Evolutionary conservation across 2,888 invertebrate species (phyloP).

Genomic region (Isotomurus palustris): DNA sequence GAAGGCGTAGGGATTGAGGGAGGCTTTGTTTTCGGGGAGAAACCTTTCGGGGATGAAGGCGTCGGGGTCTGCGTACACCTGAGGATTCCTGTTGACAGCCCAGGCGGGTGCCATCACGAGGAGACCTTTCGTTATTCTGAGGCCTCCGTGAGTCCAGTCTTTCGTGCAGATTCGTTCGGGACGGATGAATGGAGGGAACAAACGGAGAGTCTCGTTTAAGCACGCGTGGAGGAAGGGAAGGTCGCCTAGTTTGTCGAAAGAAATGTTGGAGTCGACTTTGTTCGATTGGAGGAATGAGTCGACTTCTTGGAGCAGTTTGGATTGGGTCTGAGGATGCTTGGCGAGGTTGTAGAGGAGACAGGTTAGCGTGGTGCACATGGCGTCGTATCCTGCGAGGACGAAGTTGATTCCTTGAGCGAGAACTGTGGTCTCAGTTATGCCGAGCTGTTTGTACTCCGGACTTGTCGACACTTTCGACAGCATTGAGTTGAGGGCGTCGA

Average conservation of each 20-base stretch:
- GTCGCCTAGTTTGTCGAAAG: conserved; percentile 21
- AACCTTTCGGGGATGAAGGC: conserved; percentile 24
- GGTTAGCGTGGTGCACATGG: conserved; percentile 28
- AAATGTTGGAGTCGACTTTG: conserved; percentile 23
- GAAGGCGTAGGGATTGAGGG: conserved; percentile 23
- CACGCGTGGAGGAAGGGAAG: conserved; percentile 24
- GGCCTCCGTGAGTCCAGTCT: conserved; percentile 28
- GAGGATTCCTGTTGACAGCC: conserved; percentile 23
- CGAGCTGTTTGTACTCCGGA: conserved; percentile 26
- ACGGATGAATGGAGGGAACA: conserved; percentile 31
- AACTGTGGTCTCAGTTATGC: conserved; percentile 28
- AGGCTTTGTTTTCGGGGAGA: conserved; percentile 25
- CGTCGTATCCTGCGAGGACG: conserved; percentile 37
- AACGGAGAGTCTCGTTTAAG: conserved; percentile 23
- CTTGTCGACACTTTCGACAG: conserved; percentile 16
- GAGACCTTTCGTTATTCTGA: conserved; percentile 24
- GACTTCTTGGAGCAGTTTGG: conserved; percentile 35
- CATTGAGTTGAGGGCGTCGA: conserved; percentile 35
- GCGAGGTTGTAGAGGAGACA: conserved; percentile 28
- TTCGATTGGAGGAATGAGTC: conserved; percentile 16
- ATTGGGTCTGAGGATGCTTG: conserved; percentile 31
- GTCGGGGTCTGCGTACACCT: conserved; percentile 21
- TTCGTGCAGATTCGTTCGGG: conserved; percentile 32
- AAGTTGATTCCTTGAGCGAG: conserved; percentile 36
- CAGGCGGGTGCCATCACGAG: conserved; percentile 28